Evolutionary conservation across 2,113 vertebrate genomes (phyloP).

Genomic region (Aptenodytes patagonicus): DNA sequence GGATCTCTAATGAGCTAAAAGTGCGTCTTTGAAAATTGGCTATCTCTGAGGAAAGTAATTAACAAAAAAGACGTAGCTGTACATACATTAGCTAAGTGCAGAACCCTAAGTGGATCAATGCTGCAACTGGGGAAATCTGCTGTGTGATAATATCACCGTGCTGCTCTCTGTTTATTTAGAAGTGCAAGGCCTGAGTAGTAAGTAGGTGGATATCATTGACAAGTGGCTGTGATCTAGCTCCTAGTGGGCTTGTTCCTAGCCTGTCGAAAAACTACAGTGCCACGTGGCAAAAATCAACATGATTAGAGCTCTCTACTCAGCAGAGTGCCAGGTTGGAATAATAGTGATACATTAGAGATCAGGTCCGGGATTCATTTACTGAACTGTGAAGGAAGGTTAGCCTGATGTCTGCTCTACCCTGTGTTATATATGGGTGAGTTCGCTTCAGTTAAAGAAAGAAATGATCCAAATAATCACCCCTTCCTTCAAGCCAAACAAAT

Average conservation of each 20-base stretch:
- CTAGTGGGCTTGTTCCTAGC: not conserved
- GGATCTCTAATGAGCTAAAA: conserved; percentile 14
- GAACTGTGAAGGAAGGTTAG: not conserved
- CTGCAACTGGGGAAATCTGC: not conserved
- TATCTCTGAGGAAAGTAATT: not conserved
- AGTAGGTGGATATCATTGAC: not conserved
- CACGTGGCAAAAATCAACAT: not conserved
- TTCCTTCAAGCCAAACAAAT: not conserved
- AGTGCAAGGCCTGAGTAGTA: not conserved
- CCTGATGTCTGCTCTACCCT: not conserved
- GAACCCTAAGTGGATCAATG: not conserved
- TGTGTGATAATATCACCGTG: not conserved
- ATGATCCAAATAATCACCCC: not conserved
- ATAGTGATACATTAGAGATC: not conserved
- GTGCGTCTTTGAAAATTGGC: not conserved
- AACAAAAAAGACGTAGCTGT: not conserved
- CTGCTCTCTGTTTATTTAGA: not conserved
- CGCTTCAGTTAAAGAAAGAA: not conserved
- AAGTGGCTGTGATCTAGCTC: not conserved
- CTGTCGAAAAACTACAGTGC: not conserved
- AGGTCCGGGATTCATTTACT: not conserved
- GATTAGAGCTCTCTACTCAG: not conserved
- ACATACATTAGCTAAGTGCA: not conserved
- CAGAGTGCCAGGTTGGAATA: not conserved
- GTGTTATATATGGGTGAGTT: not conserved